Conservation (phyloP, 2,888 invertebrate genomes). For the Lissonota sp. region DNA sequence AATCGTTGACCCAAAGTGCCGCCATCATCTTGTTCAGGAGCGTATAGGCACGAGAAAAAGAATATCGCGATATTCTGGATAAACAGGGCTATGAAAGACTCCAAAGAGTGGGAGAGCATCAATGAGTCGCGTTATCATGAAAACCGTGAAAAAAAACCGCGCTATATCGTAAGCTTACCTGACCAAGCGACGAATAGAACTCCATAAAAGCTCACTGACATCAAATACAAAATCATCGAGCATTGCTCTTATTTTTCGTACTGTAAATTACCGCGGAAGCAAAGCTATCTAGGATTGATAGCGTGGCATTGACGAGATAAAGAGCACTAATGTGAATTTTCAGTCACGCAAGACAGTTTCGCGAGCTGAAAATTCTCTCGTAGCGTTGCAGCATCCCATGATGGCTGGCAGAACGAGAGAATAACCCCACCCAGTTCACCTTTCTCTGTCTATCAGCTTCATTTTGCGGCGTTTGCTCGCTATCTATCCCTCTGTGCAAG, state of each 20-base stretch:
- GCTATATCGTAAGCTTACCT: background rate
- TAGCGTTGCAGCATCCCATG: conserved; percentile 79
- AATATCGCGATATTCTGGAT: too few species aligned
- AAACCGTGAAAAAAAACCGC: background rate
- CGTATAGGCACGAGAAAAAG: background rate
- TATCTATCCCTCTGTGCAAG: conserved; percentile 53
- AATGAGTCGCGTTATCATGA: background rate
- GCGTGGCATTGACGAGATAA: conserved; percentile 49
- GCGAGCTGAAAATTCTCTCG: conserved; percentile 58
- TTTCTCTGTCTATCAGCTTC: conserved; percentile 53
- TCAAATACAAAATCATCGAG: conserved; percentile 23
- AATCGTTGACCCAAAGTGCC: conserved; percentile 16
- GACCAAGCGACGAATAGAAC: background rate
- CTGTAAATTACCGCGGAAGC: conserved; percentile 11
- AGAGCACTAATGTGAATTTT: conserved; percentile 57
- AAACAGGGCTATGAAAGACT: background rate
- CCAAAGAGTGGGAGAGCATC: background rate
- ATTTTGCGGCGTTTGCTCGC: conserved; percentile 60
- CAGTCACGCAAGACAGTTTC: conserved; percentile 48
- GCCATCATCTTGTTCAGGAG: conserved; percentile 3
- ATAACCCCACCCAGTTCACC: conserved; percentile 70
- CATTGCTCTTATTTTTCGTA: conserved; percentile 46
- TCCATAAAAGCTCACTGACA: background rate
- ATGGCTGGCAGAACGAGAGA: conserved; percentile 76
- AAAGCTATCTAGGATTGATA: conserved; percentile 47